Base-by-base conservation (phyloP, 2,797 vertebrate genomes). In the Muscicapa striata region DNA sequence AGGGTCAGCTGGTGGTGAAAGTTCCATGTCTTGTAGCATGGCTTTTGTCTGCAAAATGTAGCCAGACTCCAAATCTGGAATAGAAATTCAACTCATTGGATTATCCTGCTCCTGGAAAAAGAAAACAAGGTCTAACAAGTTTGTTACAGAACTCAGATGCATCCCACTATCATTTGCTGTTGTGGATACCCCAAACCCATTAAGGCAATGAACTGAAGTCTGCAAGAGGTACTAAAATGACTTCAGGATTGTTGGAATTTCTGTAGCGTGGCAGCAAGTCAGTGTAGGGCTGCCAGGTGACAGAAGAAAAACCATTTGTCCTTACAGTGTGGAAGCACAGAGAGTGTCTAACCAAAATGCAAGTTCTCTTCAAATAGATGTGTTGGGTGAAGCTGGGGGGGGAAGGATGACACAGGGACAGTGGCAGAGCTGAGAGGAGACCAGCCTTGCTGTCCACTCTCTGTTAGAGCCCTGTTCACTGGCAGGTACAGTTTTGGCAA, bases 201-300 rank as follows among this genome's bases (percentile, higher is more conserved):
- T 80, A 90, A 80, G 49, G 73, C 73, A 88, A 83, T 80, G 64
- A 90, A 41, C 61, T 88, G 77, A 73, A 80, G 34, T 76, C 85
- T 84, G 69, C 27, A 79, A 59, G 77, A 89, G 46, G 46, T 83
- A 84, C 45, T 75, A 72, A 78, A 93, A 84, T 64, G 16, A 63
- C 34, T 88, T 87, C 18, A 58, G 49, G 55, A 62, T 19, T 64
- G 55, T 11, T 13, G 55, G 77, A 46, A 43, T 95, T 90, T 69
- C 86, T 90, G 74, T 73, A 88, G 55, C 2, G 0, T 93, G 72
- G 64, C 87, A 77, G 40, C 38, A 74, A 92, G 64, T 17, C 2
- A 0, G 45, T 75, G 66, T 43, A 21, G 40, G 84, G 51, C 29
- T 52, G 51, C 73, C 76, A 75, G 43, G 26, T 20, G 59, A 73